Evolutionary conservation across 1,140 invertebrate species (phyloP).

Genomic region (Hyposmocoma kahamanoa): DNA sequence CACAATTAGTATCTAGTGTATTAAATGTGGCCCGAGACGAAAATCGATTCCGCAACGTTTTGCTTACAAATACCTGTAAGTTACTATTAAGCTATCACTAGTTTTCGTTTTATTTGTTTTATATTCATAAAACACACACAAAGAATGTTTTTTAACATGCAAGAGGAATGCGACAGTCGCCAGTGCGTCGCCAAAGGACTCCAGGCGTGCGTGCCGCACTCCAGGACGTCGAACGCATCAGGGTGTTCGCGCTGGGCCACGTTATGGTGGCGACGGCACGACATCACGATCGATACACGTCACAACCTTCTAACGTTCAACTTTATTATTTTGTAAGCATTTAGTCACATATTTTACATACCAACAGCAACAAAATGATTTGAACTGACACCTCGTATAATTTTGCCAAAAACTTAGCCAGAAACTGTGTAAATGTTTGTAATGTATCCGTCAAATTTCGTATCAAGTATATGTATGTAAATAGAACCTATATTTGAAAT

Average conservation of each 20-base stretch:
- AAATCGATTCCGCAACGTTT: no score
- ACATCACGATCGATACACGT: conserved; percentile 47
- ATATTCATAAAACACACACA: no score
- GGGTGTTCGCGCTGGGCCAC: conserved; percentile 38
- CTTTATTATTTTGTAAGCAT: not conserved
- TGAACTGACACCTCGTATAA: not conserved
- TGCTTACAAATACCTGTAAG: no score
- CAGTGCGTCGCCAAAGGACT: conserved; percentile 44
- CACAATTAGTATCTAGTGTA: no score
- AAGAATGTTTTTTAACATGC: not conserved
- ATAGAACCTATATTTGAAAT: no score
- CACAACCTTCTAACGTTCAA: conserved; percentile 7
- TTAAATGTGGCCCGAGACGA: no score
- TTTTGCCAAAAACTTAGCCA: no score
- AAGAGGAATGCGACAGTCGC: conserved; percentile 20
- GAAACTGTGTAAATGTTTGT: no score
- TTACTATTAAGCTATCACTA: no score
- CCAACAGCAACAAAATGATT: not conserved
- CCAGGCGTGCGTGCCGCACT: conserved; percentile 43
- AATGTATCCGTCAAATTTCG: no score
- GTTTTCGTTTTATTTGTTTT: no score
- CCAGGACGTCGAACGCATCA: conserved; percentile 48
- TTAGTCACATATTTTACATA: not conserved
- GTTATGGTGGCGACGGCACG: conserved; percentile 49
- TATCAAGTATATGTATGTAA: no score